Evolutionary conservation across 1,140 invertebrate genomes (phyloP).

Genomic region (Papilio helenus): DNA sequence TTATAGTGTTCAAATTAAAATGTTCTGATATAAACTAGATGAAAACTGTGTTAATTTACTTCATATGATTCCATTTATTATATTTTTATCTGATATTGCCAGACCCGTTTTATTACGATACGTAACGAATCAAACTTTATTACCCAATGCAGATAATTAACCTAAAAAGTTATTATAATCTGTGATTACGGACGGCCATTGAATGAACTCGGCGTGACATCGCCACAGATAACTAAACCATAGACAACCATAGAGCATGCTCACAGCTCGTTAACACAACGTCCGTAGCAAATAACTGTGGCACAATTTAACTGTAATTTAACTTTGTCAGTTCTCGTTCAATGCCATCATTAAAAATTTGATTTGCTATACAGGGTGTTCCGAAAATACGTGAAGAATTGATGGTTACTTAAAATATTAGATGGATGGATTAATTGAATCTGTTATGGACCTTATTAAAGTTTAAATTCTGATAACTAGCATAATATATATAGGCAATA

Average conservation of each 20-base stretch:
- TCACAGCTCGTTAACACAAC: constrained; percentile 20
- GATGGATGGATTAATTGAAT: no score
- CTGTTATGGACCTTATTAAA: no score
- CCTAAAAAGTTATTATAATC: constrained; percentile 31
- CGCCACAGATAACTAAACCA: constrained; percentile 13
- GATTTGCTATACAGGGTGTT: not conserved
- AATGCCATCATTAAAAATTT: not conserved
- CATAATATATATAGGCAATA: not conserved
- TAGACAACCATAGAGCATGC: constrained; percentile 26
- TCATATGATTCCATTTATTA: not conserved
- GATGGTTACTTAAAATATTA: not conserved
- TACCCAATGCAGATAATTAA: constrained; percentile 29
- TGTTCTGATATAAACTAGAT: not conserved
- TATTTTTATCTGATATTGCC: not conserved
- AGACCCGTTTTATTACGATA: not conserved
- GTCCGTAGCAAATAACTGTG: constrained; percentile 29
- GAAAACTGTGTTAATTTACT: not conserved
- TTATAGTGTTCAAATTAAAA: no score
- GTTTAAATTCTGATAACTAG: no score
- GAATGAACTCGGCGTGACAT: constrained; percentile 25
- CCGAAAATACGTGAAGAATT: not conserved
- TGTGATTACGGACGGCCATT: constrained; percentile 9
- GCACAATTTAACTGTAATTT: constrained; percentile 26
- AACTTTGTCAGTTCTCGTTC: not conserved
- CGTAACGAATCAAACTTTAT: constrained; percentile 22